Evolutionary conservation across 2,888 invertebrate species (phyloP), one percentile per base, ranked within the genome.

Genomic region (Pemphredon lugubris): DNA sequence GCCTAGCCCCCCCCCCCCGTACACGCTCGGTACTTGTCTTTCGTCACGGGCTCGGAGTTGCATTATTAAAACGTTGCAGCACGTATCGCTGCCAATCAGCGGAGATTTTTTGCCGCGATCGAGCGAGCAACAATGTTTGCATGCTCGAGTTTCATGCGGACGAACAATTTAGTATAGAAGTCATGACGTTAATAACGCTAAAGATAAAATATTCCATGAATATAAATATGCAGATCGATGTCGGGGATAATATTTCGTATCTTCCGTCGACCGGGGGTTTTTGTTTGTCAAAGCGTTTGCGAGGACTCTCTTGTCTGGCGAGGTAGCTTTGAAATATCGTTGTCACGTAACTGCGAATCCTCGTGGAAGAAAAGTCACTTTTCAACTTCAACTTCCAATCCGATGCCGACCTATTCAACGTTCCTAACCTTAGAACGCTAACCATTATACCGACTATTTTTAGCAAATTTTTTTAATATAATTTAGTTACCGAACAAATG

Each of bases 71-170:
- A 23, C 21, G 11, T 14, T 34, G n/a, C 34, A 54, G 58, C 55
- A 67, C 75, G 55, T 72, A 59, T 73, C 74, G 42, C 39, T 18
- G 70, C 32, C 61, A 59, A 71, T 77, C 74, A 55, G 61, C 58
- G 48, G 59, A 23, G 34, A n/a, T 60, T 67, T 67, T 42, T 42
- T 59, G 51, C 39, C 58, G 60, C 16, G 47, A 11, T 16, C 30
- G 11, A 11, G 37, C 30, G 11, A 18, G 30, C 9, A 61, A 61
- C 71, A 55, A 58, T 57, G 53, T 58, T 5, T 67, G 66, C 73
- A 61, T 61, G 73, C 34, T 30, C 20, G 66, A 51, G 55, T 55
- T 61, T 54, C 57, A 64, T 58, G 60, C 67, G 37, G 61, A 61
- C 76, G 64, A 63, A 72, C 63, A 58, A 67, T 68, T 54, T 57